Percentiles rank a stretch among this genome's conserved stretches.
Conservation (phyloP, 1,140 invertebrate genomes). For the Saccostrea cuccullata region DNA sequence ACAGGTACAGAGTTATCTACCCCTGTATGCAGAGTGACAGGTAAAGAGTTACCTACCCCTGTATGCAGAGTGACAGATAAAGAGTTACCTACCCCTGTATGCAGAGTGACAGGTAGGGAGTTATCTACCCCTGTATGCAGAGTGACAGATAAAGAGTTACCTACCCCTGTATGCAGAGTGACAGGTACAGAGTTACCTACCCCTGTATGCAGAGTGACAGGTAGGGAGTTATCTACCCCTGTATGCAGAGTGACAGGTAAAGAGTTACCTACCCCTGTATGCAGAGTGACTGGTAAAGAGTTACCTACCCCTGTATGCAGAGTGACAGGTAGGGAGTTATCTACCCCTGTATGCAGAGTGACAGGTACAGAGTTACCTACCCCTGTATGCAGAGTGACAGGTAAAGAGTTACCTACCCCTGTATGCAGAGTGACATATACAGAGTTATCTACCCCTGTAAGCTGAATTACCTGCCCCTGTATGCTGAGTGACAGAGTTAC, state of each 20-base stretch:
- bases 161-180: constrained; percentile 85
- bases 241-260: constrained; percentile 88
- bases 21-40: constrained; percentile 87
- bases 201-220: constrained; percentile 86
- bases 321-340: constrained; percentile 82
- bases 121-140: constrained; percentile 83
- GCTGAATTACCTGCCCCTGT: too few relatives aligned
- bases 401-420: constrained; percentile 74
- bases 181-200: constrained; percentile 80
- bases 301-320: constrained; percentile 83
- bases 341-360: constrained; percentile 85
- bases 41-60: constrained; percentile 77
- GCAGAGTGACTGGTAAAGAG: constrained; percentile 85
- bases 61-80: constrained; percentile 88
- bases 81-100: constrained; percentile 81
- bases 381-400: constrained; percentile 86
- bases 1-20: constrained; percentile 80
- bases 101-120: constrained; percentile 85
- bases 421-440: too few relatives aligned
- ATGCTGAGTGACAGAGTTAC: too few relatives aligned
- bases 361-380: constrained; percentile 80
- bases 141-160: constrained; percentile 82
- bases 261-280: constrained; percentile 81
- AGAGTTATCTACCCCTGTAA: too few relatives aligned
- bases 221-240: constrained; percentile 78